Evolutionary conservation across 2,797 vertebrate species (phyloP), one percentile per base, ranked within the genome.

Genomic region (Lepus townsendii): DNA sequence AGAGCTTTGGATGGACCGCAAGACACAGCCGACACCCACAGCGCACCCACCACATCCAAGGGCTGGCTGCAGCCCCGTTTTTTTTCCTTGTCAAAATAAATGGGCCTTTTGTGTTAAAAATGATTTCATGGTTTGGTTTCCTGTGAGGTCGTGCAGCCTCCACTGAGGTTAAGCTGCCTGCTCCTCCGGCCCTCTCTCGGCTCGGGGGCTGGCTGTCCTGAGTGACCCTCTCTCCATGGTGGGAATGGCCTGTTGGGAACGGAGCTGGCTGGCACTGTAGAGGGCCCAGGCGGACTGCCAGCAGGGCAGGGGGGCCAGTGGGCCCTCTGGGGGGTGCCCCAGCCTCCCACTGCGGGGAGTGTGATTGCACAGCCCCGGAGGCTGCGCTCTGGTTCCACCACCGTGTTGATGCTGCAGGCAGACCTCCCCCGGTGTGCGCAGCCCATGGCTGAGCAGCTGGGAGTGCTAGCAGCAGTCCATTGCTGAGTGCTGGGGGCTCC

Each of bases 31-130:
- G 63, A 57, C 0, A 0, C 42, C 92, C 47, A 11, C 52, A 2
- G 7, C n/a, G 26, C 1, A 0, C 16, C 38, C 1, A 0, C 52
- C 84, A 69, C 42, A 24, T 71, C 84, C 14, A 65, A 92, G 42
- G 10, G 50, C 54, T 42, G 32, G 20, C 3, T 9, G 8, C 26
- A 83, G 91, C 82, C 57, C 76, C 79, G 14, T 83, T 83, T 78
- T 69, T 69, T 42, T 57, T 60, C 71, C 82, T 54, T 84, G 90
- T 89, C 71, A 91, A 88, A 96, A 93, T 86, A 95, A 91, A 93
- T 65, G 92, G 54, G 38, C 4, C 69, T 92, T 91, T 90, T 79
- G 77, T 80, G 78, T 76, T 80, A 26, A 38, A 95, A 88, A 79
- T 32, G 27, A 84, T 95, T 94, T 96, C 86, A 80, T 5, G n/a